phyloP scores from a whole-genome alignment of 2,797 vertebrate species.

The Etheostoma nigrum region DNA sequence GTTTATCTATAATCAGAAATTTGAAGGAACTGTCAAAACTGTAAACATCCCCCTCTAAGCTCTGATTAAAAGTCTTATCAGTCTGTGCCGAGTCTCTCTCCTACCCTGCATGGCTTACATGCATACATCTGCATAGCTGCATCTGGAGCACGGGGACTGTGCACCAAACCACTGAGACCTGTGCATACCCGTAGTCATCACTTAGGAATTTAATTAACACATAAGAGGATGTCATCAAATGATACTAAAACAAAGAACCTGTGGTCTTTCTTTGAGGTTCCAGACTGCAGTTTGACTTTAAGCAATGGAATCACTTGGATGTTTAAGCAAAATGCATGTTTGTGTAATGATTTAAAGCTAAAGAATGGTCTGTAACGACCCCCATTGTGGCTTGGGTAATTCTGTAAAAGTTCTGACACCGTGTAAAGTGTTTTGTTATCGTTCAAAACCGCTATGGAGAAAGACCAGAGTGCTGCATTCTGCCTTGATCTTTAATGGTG shows the following conservation, averaged over 20 bases:
- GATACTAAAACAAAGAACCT: constrained; percentile 69
- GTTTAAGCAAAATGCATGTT: constrained; percentile 31
- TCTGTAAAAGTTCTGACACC: constrained; percentile 24
- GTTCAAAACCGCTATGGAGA: constrained; percentile 33
- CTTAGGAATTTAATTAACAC: constrained; percentile 84
- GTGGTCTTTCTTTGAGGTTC: constrained; percentile 21
- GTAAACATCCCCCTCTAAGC: constrained; percentile 54
- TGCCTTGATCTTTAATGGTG: constrained; percentile 72
- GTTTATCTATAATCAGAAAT: constrained; percentile 62
- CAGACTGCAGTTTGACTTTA: constrained; percentile 26
- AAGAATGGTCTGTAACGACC: constrained; percentile 18
- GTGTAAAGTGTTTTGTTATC: constrained; percentile 31
- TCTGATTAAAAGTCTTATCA: constrained; percentile 59
- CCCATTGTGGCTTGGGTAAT: constrained; percentile 10
- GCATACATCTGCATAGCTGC: constrained; percentile 54
- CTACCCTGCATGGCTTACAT: constrained; percentile 47
- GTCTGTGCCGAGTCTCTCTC: constrained; percentile 29
- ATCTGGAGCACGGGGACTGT: constrained; percentile 68
- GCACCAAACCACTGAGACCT: constrained; percentile 72
- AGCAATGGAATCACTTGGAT: constrained; percentile 1
- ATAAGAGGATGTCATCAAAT: constrained; percentile 65
- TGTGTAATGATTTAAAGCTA: constrained; percentile 20
- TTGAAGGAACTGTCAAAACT: constrained; percentile 44
- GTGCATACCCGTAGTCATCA: constrained; percentile 71
- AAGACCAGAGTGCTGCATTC: constrained; percentile 62